These are phyloP conservation scores for Atta texana DNA, from an alignment of 1,140 invertebrate species.

Conservation along the genomic window DNA sequence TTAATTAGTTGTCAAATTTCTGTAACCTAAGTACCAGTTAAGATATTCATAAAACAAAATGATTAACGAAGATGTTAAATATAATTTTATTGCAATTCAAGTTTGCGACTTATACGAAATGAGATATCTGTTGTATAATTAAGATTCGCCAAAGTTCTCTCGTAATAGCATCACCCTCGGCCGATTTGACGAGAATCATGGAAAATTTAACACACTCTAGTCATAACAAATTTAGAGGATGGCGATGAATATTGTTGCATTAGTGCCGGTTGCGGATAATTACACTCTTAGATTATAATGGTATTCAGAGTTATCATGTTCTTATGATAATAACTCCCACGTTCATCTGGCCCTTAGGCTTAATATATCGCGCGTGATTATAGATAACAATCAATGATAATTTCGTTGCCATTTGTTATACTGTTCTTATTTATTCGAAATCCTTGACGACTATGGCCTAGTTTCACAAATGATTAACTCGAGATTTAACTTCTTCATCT, in stretches of 20 bases:
- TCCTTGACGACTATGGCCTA: neutral
- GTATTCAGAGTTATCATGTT: slow-evolving; percentile 23
- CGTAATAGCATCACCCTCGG: neutral
- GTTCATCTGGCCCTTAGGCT: neutral
- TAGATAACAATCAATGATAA: slow-evolving; percentile 17
- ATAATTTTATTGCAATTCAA: slow-evolving; percentile 4
- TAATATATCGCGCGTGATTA: neutral
- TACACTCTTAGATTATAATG: slow-evolving; percentile 33
- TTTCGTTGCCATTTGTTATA: neutral
- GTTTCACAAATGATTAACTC: no score
- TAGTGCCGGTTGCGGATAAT: slow-evolving; percentile 11
- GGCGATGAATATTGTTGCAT: neutral
- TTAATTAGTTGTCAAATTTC: neutral
- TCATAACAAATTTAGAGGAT: slow-evolving; percentile 20
- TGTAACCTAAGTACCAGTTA: neutral
- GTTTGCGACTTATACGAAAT: slow-evolving; percentile 5
- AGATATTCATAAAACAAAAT: neutral
- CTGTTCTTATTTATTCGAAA: neutral
- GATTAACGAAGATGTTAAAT: neutral
- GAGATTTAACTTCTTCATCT: no score
- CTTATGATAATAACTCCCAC: slow-evolving; percentile 9
- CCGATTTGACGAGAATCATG: slow-evolving; percentile 22
- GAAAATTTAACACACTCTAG: slow-evolving; percentile 39
- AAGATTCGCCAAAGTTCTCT: neutral
- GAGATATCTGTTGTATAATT: neutral